Conservation (phyloP, 2,888 invertebrate species). For the Epinotia ramella region DNA sequence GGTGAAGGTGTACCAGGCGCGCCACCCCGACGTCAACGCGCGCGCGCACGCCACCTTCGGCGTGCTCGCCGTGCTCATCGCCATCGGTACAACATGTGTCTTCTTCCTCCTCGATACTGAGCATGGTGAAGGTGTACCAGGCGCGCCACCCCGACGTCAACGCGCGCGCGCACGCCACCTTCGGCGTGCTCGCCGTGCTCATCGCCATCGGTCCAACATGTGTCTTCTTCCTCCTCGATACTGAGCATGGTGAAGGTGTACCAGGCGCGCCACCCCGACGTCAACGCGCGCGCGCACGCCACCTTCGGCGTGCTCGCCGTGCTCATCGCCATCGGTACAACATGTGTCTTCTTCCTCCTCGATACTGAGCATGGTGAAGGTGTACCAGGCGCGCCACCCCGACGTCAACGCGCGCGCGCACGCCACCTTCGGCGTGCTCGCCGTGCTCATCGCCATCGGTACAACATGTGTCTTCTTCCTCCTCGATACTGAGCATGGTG, state of each 20-base stretch:
- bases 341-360: not conserved
- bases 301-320: conserved; percentile 91
- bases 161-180: no score
- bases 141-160: no score
- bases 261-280: conserved; percentile 95
- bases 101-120: not conserved
- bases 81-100: conserved; percentile 76
- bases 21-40: conserved; percentile 96
- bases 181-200: no score
- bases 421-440: conserved; percentile 91
- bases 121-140: no score
- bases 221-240: conserved; percentile 75
- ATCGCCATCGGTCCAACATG: no score
- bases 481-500: conserved; percentile 88
- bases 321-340: conserved; percentile 87
- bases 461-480: not conserved
- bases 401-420: conserved; percentile 95
- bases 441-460: conserved; percentile 90
- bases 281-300: conserved; percentile 93
- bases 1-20: conserved; percentile 95
- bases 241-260: conserved; percentile 95
- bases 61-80: conserved; percentile 90
- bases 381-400: conserved; percentile 95
- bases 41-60: conserved; percentile 92
- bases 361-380: conserved; percentile 91